Conservation (phyloP, 2,113 vertebrate species). For the Gobius niger region DNA sequence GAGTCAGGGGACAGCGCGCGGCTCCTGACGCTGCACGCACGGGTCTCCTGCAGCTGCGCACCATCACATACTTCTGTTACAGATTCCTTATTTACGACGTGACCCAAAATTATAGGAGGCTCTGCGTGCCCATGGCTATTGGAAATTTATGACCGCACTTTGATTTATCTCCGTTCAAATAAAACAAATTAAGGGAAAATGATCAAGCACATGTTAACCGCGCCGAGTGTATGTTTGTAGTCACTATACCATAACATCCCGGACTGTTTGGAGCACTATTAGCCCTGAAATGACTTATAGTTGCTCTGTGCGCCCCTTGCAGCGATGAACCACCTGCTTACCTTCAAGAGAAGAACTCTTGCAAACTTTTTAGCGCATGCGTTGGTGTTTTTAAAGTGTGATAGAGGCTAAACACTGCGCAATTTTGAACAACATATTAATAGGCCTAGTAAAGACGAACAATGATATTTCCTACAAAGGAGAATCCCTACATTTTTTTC, state of each 20-base stretch:
- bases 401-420: not conserved
- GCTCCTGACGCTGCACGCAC: not conserved
- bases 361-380: not conserved
- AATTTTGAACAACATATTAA: not conserved
- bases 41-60: not conserved
- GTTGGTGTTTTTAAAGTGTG: not conserved
- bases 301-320: not conserved
- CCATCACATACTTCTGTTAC: not conserved
- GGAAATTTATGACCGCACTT: not conserved
- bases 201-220: not conserved
- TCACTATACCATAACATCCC: not conserved
- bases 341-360: not conserved
- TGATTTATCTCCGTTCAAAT: not conserved
- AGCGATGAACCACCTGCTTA: not conserved
- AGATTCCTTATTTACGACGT: conserved; percentile 7
- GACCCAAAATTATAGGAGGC: not conserved
- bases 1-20: not conserved
- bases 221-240: not conserved
- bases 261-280: not conserved
- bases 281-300: no score
- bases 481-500: no score
- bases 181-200: not conserved
- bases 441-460: no score
- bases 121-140: not conserved
- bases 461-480: no score